A percentile compares a stretch with the other conserved stretches of the same genome.
Conservation (phyloP, 2,888 invertebrate genomes). For the Thyatira batis region DNA sequence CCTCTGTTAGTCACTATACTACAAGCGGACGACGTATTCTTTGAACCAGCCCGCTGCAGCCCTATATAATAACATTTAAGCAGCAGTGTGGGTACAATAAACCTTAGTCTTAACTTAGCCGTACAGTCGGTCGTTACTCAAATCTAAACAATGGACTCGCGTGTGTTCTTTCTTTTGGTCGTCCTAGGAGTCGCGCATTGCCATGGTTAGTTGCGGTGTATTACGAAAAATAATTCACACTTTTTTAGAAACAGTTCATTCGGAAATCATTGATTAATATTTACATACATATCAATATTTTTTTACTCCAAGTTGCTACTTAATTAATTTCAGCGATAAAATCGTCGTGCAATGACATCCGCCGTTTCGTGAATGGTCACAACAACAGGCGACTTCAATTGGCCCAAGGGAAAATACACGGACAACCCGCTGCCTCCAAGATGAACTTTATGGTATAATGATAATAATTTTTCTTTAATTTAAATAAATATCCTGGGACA, state of each 20-base stretch:
- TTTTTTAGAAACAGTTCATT: background rate
- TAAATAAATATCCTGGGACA: too few species aligned
- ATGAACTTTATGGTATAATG: constrained; percentile 47
- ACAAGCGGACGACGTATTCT: background rate
- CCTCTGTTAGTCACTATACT: constrained; percentile 8
- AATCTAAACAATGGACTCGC: constrained; percentile 47
- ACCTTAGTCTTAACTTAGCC: constrained; percentile 17
- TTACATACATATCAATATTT: too few species aligned
- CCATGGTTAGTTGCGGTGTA: constrained; percentile 37
- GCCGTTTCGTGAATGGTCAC: constrained; percentile 45
- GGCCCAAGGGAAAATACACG: constrained; percentile 34
- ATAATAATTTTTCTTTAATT: too few species aligned
- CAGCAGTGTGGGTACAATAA: constrained; percentile 23
- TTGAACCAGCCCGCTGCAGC: background rate
- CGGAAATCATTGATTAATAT: too few species aligned
- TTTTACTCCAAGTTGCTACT: too few species aligned
- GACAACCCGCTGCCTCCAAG: constrained; percentile 42
- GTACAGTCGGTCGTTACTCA: constrained; percentile 12
- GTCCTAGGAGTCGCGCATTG: constrained; percentile 32
- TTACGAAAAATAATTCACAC: background rate
- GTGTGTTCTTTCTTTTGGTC: constrained; percentile 43
- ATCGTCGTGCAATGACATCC: constrained; percentile 34
- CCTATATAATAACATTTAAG: constrained; percentile 24
- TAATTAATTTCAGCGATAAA: constrained; percentile 34
- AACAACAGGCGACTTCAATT: constrained; percentile 38